A percentile compares a stretch with the other conserved stretches of the same genome.
Evolutionary conservation across 2,797 vertebrate genomes (phyloP).

Genomic region (Florisuga fusca): DNA sequence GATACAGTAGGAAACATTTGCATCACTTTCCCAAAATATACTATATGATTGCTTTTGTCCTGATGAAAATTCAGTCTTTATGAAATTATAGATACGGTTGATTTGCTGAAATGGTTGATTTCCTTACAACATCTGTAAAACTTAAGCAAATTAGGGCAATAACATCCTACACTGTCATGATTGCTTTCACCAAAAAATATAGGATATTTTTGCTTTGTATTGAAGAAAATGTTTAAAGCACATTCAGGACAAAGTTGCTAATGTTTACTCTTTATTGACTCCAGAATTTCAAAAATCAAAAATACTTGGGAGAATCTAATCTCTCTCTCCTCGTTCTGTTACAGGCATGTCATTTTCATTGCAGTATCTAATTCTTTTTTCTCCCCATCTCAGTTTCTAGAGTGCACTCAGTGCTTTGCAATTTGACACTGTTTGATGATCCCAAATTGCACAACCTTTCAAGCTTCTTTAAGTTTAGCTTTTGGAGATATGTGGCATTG

Average conservation of each 20-base stretch:
- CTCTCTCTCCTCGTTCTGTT: background rate
- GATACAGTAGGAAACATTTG: conserved; percentile 38
- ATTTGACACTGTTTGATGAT: background rate
- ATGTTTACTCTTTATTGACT: background rate
- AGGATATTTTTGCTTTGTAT: background rate
- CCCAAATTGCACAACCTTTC: background rate
- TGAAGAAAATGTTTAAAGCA: background rate
- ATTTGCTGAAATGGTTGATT: conserved; percentile 35
- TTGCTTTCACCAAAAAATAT: background rate
- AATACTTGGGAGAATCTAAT: background rate
- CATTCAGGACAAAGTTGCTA: background rate
- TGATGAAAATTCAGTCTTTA: conserved; percentile 32
- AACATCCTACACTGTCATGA: background rate
- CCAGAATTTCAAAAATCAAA: background rate
- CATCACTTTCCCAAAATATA: conserved; percentile 35
- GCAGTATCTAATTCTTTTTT: background rate
- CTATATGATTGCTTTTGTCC: conserved; percentile 26
- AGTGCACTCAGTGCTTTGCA: background rate
- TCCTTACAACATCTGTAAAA: conserved; percentile 26
- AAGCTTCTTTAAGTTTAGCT: background rate
- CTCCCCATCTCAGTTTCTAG: background rate
- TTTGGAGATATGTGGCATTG: background rate
- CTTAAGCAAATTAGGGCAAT: background rate
- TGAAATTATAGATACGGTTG: background rate
- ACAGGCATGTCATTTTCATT: background rate